These are phyloP conservation scores for Lissocephala sabroskyi DNA, from an alignment of 2,888 invertebrate species.

Conservation along the genomic window DNA sequence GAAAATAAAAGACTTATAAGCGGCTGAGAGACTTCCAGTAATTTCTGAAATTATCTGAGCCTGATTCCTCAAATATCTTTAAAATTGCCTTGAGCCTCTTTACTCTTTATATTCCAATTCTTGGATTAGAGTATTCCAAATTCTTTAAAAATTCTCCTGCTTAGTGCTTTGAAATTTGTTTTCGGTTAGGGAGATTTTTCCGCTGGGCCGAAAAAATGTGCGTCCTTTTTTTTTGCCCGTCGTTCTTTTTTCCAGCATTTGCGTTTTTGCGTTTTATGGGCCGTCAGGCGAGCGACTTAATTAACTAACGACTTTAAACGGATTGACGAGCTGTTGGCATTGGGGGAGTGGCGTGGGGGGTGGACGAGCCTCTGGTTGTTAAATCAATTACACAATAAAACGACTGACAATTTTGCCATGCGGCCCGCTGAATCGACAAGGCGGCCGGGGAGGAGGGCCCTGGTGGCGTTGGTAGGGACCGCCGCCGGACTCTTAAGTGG, in stretches of 20 bases:
- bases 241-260: conserved; percentile 13
- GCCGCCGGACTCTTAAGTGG: conserved; percentile 18
- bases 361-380: conserved; percentile 27
- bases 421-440: conserved; percentile 14
- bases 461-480: background rate
- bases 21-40: too few relatives aligned
- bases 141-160: too few relatives aligned
- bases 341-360: background rate
- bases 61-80: too few relatives aligned
- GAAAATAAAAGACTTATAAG: too few relatives aligned
- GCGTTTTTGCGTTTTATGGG: conserved; percentile 16
- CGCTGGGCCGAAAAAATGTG: background rate
- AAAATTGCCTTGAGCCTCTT: too few relatives aligned
- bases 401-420: conserved; percentile 42
- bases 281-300: conserved; percentile 33
- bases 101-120: too few relatives aligned
- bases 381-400: conserved; percentile 61
- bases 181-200: too few relatives aligned
- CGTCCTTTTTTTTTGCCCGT: conserved; percentile 2
- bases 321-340: conserved; percentile 19
- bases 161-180: too few relatives aligned
- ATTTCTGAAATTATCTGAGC: too few relatives aligned
- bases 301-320: conserved; percentile 54
- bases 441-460: background rate
- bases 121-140: too few relatives aligned